Conservation (phyloP, 1,140 invertebrate species). For the Drosophila prosaltans region DNA sequence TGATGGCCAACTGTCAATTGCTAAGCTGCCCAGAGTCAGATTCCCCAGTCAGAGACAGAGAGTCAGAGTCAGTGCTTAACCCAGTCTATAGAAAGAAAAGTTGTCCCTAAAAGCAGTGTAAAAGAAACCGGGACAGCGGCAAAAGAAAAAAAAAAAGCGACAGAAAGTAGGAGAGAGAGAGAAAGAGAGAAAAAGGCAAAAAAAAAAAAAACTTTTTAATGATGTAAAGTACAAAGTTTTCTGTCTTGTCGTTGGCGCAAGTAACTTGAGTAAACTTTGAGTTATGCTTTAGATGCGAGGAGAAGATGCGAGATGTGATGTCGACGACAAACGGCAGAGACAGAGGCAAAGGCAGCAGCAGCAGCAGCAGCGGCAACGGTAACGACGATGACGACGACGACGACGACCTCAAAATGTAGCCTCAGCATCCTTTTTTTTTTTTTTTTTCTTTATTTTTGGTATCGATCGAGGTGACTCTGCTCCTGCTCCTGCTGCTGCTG, state of each 20-base stretch:
- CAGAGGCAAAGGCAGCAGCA: not conserved
- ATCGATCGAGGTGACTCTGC: conserved; percentile 58
- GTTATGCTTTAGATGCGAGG: conserved; percentile 70
- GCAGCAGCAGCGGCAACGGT: conserved; percentile 24
- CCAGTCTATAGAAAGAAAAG: conserved; percentile 65
- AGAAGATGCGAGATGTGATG: conserved; percentile 20
- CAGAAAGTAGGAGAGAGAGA: conserved; percentile 1
- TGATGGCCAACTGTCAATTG: conserved; percentile 75
- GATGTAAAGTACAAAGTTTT: conserved; percentile 82
- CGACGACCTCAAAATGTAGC: conserved; percentile 70
- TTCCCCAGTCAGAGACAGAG: conserved; percentile 55
- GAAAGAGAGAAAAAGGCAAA: conserved; percentile 19
- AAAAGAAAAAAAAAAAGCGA: conserved; percentile 28
- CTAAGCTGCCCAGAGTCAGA: conserved; percentile 63
- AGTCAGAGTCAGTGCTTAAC: conserved; percentile 69
- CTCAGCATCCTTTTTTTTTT: conserved; percentile 58
- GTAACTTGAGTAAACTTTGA: conserved; percentile 82
- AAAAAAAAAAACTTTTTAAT: conserved; percentile 78
- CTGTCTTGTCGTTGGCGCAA: conserved; percentile 79
- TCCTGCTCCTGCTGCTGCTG: conserved; percentile 19
- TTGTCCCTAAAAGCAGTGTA: conserved; percentile 32
- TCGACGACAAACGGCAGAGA: not conserved
- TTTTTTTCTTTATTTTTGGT: conserved; percentile 22
- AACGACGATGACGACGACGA: conserved; percentile 24
- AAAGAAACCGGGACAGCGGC: conserved; percentile 29